A percentile compares a stretch with the other conserved stretches of the same genome.
These are phyloP conservation scores for Acrossocheilus wenchowensis DNA, from an alignment of 2,797 vertebrate genomes.

Conservation along the genomic window DNA sequence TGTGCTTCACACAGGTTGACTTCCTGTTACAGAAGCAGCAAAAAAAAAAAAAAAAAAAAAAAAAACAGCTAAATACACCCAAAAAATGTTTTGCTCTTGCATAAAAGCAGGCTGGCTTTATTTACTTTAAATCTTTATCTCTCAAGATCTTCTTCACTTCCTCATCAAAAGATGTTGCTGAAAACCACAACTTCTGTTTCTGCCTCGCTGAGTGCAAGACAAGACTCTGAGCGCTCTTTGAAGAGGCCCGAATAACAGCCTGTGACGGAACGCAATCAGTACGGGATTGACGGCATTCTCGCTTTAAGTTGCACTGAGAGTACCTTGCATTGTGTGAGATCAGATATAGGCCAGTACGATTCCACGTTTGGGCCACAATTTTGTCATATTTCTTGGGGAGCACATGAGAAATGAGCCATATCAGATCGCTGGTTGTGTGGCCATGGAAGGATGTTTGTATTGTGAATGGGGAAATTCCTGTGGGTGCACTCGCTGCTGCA, in stretches of 20 bases:
- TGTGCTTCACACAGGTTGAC: slow-evolving; percentile 55
- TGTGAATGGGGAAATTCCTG: slow-evolving; percentile 64
- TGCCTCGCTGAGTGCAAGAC: slow-evolving; percentile 57
- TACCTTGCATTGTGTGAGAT: neutral
- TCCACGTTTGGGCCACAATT: neutral
- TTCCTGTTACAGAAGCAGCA: slow-evolving; percentile 74
- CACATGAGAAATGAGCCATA: slow-evolving; percentile 27
- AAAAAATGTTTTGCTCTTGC: slow-evolving; percentile 63
- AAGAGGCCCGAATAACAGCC: slow-evolving; percentile 39
- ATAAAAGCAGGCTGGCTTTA: slow-evolving; percentile 59
- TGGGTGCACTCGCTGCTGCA: slow-evolving; percentile 51
- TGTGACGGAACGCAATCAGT: neutral
- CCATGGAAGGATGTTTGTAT: slow-evolving; percentile 54
- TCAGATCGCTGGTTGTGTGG: slow-evolving; percentile 36
- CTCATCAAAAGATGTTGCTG: slow-evolving; percentile 71
- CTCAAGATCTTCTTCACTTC: slow-evolving; percentile 73
- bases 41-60: slow-evolving; percentile 49
- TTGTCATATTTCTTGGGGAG: slow-evolving; percentile 15
- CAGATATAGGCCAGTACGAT: slow-evolving; percentile 13
- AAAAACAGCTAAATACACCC: slow-evolving; percentile 60
- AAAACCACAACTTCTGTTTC: slow-evolving; percentile 79
- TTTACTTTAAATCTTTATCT: slow-evolving; percentile 67
- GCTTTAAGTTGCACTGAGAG: slow-evolving; percentile 17
- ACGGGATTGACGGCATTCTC: slow-evolving; percentile 10
- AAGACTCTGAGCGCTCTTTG: slow-evolving; percentile 27